Conservation (phyloP, 2,113 vertebrate genomes). For the Sorex araneus region DNA sequence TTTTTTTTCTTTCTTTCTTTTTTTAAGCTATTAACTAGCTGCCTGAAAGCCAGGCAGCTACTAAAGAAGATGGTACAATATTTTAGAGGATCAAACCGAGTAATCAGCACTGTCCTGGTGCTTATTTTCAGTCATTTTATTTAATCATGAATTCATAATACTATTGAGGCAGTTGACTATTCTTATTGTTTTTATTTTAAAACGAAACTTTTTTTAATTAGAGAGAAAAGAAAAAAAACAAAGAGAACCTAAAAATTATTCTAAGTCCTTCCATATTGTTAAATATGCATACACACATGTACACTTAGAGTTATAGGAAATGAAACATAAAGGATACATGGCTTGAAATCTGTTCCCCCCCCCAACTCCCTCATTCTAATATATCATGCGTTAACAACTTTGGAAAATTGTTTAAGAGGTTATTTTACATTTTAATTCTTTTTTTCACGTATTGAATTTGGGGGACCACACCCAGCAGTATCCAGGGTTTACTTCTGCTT, state of each 20-base stretch:
- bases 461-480: no score
- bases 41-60: constrained; percentile 26
- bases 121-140: neutral
- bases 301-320: neutral
- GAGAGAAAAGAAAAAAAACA: constrained; percentile 43
- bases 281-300: neutral
- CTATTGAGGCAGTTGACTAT: neutral
- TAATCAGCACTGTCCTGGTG: neutral
- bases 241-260: constrained; percentile 15
- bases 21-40: neutral
- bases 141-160: constrained; percentile 4
- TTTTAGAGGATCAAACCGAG: constrained; percentile 5
- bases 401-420: neutral
- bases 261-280: constrained; percentile 11
- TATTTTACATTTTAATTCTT: constrained; percentile 30
- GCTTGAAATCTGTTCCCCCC: neutral
- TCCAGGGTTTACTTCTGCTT: no score
- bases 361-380: neutral
- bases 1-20: neutral
- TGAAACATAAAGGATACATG: neutral
- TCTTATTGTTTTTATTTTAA: constrained; percentile 29
- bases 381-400: neutral
- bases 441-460: neutral
- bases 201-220: neutral
- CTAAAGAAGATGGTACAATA: neutral